Conservation (phyloP, 1,140 invertebrate species). For the Brachionus paranguensis region DNA sequence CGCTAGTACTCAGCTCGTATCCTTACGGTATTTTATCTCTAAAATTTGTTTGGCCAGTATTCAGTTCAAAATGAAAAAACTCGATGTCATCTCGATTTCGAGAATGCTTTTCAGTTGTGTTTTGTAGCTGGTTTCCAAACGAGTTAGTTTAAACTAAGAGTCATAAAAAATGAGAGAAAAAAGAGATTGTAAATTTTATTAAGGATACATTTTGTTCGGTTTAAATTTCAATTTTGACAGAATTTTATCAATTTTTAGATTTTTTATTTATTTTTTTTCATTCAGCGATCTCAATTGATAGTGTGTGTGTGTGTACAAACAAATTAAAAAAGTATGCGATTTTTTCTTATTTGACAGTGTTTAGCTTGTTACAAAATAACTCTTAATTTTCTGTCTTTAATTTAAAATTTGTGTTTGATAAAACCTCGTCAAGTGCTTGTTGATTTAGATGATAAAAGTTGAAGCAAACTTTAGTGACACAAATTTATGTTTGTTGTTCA, state of each 20-base stretch:
- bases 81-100: conserved; percentile 21
- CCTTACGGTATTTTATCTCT: conserved; percentile 26
- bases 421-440: conserved; percentile 2
- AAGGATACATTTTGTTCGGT: background rate
- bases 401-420: conserved; percentile 16
- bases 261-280: conserved; percentile 2
- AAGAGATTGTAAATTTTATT: background rate
- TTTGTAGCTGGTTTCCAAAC: conserved; percentile 13
- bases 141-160: conserved; percentile 4
- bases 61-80: background rate
- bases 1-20: background rate
- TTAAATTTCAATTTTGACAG: background rate
- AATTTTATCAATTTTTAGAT: background rate
- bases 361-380: background rate
- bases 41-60: conserved; percentile 19
- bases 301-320: background rate
- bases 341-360: conserved; percentile 10
- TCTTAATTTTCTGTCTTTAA: conserved; percentile 24
- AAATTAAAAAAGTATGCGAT: conserved; percentile 32
- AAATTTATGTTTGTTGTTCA: background rate
- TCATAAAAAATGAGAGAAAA: background rate
- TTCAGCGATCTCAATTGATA: background rate
- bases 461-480: background rate
- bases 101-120: background rate
- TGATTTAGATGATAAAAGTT: conserved; percentile 8